Conservation (phyloP, 2,888 invertebrate genomes). For the Nemapogon koenigi region DNA sequence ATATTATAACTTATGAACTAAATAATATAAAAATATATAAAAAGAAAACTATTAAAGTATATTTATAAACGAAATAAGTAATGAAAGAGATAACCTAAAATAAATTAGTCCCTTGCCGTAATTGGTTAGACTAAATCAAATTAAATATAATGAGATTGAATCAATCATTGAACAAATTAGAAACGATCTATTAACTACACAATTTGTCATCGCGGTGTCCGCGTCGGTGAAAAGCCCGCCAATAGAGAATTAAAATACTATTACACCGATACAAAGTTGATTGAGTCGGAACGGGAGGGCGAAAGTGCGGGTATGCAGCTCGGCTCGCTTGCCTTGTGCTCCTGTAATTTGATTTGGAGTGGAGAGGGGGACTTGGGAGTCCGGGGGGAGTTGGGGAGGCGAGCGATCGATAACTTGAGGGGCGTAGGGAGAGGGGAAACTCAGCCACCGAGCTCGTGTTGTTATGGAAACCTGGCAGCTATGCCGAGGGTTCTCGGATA, state of each 20-base stretch:
- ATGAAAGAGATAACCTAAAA: no score
- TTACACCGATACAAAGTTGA: slow-evolving; percentile 58
- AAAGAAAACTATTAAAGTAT: no score
- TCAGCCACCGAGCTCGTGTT: slow-evolving; percentile 47
- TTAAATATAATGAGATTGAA: no score
- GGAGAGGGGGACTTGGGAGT: slow-evolving; percentile 33
- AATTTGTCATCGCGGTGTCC: no score
- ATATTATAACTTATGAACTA: no score
- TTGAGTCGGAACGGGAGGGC: slow-evolving; percentile 27
- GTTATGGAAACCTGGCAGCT: slow-evolving; percentile 52
- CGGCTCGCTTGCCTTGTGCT: slow-evolving; percentile 17
- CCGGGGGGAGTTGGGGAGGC: slow-evolving; percentile 20
- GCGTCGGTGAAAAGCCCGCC: slow-evolving; percentile 53
- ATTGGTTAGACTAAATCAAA: no score
- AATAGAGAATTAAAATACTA: slow-evolving; percentile 63
- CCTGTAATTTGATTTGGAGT: slow-evolving; percentile 64
- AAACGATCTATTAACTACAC: no score
- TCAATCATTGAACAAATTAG: no score
- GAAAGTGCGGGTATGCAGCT: slow-evolving; percentile 1
- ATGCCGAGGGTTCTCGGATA: no score
- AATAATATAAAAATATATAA: no score
- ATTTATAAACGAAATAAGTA: no score
- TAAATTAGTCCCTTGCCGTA: no score
- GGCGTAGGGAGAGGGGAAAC: slow-evolving; percentile 21
- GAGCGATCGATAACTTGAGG: slow-evolving; percentile 14